A percentile compares a stretch with the other conserved stretches of the same genome.
These are phyloP conservation scores for Tapera naevia DNA, from an alignment of 2,797 vertebrate genomes.

Conservation along the genomic window DNA sequence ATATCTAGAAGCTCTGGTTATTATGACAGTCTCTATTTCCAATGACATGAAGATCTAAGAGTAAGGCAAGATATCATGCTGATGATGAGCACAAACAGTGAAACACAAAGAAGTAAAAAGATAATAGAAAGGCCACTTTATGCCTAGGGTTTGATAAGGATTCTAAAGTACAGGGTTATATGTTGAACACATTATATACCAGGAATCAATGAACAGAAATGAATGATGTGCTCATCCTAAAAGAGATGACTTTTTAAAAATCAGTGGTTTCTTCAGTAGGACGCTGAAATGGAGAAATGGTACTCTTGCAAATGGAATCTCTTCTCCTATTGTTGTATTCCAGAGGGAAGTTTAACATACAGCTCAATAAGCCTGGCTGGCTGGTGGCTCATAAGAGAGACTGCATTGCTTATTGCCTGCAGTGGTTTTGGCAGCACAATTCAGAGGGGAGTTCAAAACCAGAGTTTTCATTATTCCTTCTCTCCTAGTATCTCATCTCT, in stretches of 20 bases:
- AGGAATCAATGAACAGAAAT: background rate
- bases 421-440: background rate
- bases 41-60: background rate
- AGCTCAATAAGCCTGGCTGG: background rate
- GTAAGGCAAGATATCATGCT: background rate
- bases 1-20: background rate
- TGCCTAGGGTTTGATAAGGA: background rate
- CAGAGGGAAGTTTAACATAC: background rate
- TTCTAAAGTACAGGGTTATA: background rate
- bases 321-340: background rate
- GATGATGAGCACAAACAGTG: background rate
- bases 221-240: fast-evolving
- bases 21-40: background rate
- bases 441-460: background rate
- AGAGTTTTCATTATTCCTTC: background rate
- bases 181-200: background rate
- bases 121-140: background rate
- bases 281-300: background rate
- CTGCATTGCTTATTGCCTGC: background rate
- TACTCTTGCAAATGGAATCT: background rate
- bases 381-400: background rate
- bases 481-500: background rate
- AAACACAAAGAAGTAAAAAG: background rate
- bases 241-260: background rate
- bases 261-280: background rate